Conservation (phyloP, 2,888 invertebrate genomes). For the Apamea crenata region DNA sequence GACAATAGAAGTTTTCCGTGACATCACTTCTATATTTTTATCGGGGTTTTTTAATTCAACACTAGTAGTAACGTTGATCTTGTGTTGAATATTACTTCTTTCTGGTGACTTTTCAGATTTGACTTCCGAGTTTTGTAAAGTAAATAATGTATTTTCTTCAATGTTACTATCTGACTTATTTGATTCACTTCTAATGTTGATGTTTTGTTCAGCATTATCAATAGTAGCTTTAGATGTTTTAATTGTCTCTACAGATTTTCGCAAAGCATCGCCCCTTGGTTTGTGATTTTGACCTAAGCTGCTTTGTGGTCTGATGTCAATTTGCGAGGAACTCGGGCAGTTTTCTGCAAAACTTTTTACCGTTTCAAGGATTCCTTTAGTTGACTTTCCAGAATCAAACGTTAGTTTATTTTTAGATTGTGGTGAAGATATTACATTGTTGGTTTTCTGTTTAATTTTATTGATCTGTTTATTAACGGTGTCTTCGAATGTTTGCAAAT, state of each 20-base stretch:
- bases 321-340: not conserved
- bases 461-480: not conserved
- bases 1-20: not conserved
- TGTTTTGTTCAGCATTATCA: not conserved
- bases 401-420: not conserved
- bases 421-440: not conserved
- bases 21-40: not conserved
- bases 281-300: not conserved
- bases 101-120: not conserved
- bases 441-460: not conserved
- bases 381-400: not conserved
- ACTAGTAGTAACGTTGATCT: not conserved
- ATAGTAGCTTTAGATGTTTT: not conserved
- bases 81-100: not conserved
- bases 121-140: not conserved
- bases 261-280: not conserved
- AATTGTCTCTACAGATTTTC: constrained; percentile 2
- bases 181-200: not conserved
- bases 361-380: not conserved
- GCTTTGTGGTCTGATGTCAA: not conserved
- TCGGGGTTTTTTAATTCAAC: not conserved
- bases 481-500: not conserved
- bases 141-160: not conserved
- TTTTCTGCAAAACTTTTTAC: constrained; percentile 3
- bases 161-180: constrained; percentile 4